Conservation (phyloP, 2,888 invertebrate species). For the Pyrocoelia pectoralis region DNA sequence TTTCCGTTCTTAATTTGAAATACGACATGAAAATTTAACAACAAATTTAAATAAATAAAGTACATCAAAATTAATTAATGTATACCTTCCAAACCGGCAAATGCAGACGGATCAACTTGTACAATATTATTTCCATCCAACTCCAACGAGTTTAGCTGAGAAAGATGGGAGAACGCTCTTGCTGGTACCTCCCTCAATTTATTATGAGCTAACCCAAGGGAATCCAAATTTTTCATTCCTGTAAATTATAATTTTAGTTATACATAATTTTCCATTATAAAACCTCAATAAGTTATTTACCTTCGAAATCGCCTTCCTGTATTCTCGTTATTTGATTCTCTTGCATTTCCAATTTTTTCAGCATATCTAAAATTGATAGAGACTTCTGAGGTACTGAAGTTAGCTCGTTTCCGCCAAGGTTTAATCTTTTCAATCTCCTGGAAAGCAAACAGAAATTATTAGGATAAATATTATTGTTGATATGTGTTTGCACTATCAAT, state of each 20-base stretch:
- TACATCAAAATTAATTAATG: background rate
- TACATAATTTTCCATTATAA: background rate
- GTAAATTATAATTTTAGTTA: constrained; percentile 32
- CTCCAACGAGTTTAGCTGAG: constrained; percentile 84
- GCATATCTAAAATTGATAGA: constrained; percentile 78
- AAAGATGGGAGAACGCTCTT: constrained; percentile 83
- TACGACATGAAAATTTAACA: background rate
- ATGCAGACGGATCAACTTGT: constrained; percentile 84
- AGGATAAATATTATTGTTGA: too few relatives aligned
- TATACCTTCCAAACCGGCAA: constrained; percentile 86
- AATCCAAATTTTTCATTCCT: constrained; percentile 84
- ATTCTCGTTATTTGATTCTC: constrained; percentile 83
- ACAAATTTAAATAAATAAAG: background rate
- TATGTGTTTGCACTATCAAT: too few relatives aligned
- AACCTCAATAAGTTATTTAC: constrained; percentile 60
- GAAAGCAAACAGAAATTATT: constrained; percentile 15
- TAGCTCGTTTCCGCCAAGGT: constrained; percentile 85
- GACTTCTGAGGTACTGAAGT: constrained; percentile 81
- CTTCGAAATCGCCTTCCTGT: constrained; percentile 85
- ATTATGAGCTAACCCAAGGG: constrained; percentile 86
- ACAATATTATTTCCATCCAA: constrained; percentile 86
- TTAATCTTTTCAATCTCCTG: constrained; percentile 83
- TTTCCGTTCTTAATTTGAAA: background rate
- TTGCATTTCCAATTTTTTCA: constrained; percentile 88
- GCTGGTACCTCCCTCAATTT: constrained; percentile 79